Evolutionary conservation across 2,113 vertebrate genomes (phyloP), one percentile per base, ranked within the genome.

Genomic region (Silurus asotus): DNA sequence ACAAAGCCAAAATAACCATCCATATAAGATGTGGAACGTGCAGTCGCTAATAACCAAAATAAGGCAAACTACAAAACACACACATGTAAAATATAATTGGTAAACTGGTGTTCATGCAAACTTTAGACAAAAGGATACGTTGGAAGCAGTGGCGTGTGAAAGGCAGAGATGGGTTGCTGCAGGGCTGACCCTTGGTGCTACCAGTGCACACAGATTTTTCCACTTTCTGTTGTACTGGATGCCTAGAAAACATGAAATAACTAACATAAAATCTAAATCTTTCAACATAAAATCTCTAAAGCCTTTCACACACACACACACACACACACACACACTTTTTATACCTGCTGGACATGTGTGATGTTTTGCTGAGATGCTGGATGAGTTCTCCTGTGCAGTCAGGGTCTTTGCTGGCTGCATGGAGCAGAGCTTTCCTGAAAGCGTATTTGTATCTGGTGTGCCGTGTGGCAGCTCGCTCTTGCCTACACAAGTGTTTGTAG

Each of bases 71-170:
- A 53, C 20, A 53, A 48, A 19, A 48, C 14, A 49, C 14, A 72
- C 45, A 45, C 6, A 45, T 58, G 28, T 48, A 28, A 23, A 58
- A 25, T 0, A 87, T 81, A 62, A 25, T 0, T 48, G 69, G 19
- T 86, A 51, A 82, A 17, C 9, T 25, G 7, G 14, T n/a, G 53
- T 15, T 84, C 48, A 17, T 2, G 88, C 80, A 61, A 19, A 2
- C 48, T 61, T 6, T 23, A 10, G 84, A 49, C 81, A 53, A 90
- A 93, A 93, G 97, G 98, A 99, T 99, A 99, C 98, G 98, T 80
- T 99, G 97, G 95, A 99, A 98, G 94, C 98, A 99, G 93, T 99
- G 97, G 90, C 92, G 95, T 87, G 97, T 98, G 94, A 97, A 99
- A 84, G 98, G 98, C 93, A 99, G 96, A 90, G 97, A 96, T 92